phyloP scores from a whole-genome alignment of 2,888 invertebrate species.

The Synergus japonicus region DNA sequence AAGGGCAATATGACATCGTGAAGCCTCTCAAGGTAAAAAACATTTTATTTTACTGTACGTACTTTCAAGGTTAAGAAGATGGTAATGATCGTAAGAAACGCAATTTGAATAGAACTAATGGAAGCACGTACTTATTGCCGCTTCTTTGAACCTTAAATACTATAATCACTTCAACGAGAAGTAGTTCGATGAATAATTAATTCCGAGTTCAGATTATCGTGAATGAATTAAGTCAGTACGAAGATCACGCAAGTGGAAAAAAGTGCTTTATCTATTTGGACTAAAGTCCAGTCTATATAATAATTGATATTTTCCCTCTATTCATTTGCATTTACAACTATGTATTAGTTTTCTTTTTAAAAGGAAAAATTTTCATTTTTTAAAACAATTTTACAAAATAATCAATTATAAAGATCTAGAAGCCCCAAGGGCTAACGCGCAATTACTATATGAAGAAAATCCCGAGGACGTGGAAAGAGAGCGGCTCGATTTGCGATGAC shows the following conservation, averaged over 20 bases:
- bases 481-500: constrained; percentile 17
- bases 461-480: constrained; percentile 32
- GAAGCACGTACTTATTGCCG: background rate
- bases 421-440: constrained; percentile 34
- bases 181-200: constrained; percentile 17
- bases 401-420: constrained; percentile 3
- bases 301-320: background rate
- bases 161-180: constrained; percentile 7
- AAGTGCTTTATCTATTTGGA: background rate
- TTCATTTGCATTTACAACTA: too few species aligned
- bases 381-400: background rate
- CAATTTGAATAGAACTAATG: constrained; percentile 26
- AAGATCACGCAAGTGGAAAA: background rate
- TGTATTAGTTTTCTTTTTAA: too few species aligned
- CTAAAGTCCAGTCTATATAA: background rate
- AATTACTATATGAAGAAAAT: constrained; percentile 23
- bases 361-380: background rate
- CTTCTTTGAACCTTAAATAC: constrained; percentile 20
- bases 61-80: constrained; percentile 1
- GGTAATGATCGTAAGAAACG: background rate
- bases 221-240: constrained; percentile 10
- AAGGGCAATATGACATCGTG: constrained; percentile 75
- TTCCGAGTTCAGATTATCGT: background rate
- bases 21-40: constrained; percentile 74
- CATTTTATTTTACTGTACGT: background rate